phyloP scores from a whole-genome alignment of 2,888 invertebrate species.

The Hydrotaea cyrtoneurina region DNA sequence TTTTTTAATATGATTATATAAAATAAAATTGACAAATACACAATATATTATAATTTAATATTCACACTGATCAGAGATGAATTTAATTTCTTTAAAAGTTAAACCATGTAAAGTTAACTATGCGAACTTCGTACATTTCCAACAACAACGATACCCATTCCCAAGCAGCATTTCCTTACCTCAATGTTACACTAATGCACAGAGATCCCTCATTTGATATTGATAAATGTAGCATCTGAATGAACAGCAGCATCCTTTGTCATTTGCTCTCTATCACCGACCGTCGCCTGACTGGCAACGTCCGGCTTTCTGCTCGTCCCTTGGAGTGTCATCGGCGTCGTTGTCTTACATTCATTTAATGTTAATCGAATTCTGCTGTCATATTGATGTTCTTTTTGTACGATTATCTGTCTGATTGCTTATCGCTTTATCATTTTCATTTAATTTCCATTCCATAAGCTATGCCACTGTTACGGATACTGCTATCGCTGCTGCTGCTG shows the following conservation, averaged over 20 bases:
- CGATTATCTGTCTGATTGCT: conserved; percentile 54
- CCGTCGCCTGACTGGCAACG: background rate
- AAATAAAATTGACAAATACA: too few species aligned
- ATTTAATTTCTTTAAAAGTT: conserved; percentile 15
- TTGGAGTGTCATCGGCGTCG: background rate
- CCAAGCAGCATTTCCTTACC: background rate
- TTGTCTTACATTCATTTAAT: conserved; percentile 42
- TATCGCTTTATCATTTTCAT: conserved; percentile 51
- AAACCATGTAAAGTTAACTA: background rate
- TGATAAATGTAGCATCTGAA: conserved; percentile 31
- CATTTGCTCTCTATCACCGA: conserved; percentile 2
- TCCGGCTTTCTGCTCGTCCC: background rate
- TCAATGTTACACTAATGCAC: conserved; percentile 18
- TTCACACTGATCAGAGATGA: background rate
- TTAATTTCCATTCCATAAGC: conserved; percentile 44
- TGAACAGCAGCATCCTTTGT: conserved; percentile 17
- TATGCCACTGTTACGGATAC: conserved; percentile 19
- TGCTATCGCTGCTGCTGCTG: background rate
- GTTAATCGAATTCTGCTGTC: conserved; percentile 54
- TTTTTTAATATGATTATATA: too few species aligned
- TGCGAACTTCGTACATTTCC: background rate
- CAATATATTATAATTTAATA: background rate
- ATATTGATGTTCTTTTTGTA: conserved; percentile 47
- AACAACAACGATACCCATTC: too few species aligned
- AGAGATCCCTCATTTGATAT: conserved; percentile 28